These are phyloP conservation scores for Ataeniobius toweri DNA, from an alignment of 2,797 vertebrate genomes.

Conservation along the genomic window DNA sequence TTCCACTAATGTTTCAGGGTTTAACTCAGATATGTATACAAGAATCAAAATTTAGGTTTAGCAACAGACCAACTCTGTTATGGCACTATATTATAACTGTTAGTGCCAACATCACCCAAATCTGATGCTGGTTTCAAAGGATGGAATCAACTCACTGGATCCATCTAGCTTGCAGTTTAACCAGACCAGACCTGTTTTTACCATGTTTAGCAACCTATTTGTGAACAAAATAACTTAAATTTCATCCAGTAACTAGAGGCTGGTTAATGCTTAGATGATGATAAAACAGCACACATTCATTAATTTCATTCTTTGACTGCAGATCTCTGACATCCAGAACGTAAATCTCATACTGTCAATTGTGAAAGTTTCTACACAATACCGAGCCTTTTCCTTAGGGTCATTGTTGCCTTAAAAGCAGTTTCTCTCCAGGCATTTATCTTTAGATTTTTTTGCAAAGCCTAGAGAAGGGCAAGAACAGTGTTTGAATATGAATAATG, in stretches of 20 bases:
- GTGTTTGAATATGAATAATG: background rate
- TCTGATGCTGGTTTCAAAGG: no score
- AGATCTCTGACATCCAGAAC: background rate
- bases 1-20: background rate
- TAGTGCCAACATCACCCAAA: no score
- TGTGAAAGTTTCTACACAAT: constrained; percentile 2
- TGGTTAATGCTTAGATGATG: background rate
- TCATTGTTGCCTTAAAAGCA: background rate
- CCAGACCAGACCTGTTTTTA: background rate
- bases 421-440: background rate
- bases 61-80: background rate
- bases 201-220: background rate
- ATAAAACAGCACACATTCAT: background rate
- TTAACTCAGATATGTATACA: background rate
- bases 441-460: background rate
- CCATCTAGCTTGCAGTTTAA: background rate
- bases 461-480: background rate
- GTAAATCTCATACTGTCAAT: constrained; percentile 7
- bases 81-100: background rate
- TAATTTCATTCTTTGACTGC: background rate
- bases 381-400: background rate
- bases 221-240: background rate
- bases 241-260: background rate
- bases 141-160: background rate
- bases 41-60: background rate